Percentiles rank a stretch among this genome's conserved stretches.
Evolutionary conservation across 2,113 vertebrate species (phyloP).

Genomic region (Pterocles burchelli): DNA sequence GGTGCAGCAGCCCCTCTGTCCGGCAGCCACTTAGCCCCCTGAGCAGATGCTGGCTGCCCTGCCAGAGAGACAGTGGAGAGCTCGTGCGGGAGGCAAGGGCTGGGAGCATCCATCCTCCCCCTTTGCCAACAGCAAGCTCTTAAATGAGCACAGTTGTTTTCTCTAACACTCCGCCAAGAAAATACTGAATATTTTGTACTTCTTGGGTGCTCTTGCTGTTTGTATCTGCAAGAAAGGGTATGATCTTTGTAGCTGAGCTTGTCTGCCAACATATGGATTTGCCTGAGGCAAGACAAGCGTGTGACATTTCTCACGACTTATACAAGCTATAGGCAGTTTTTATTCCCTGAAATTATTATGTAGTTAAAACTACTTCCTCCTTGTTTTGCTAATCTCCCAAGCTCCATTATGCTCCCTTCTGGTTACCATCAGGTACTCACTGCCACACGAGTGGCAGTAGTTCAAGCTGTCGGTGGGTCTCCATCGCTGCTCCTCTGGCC

Average conservation of each 20-base stretch:
- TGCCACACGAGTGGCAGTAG: background rate
- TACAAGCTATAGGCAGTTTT: background rate
- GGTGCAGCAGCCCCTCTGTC: background rate
- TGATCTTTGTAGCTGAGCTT: background rate
- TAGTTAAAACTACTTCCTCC: background rate
- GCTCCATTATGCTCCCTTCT: background rate
- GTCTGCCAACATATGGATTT: background rate
- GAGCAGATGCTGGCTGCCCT: background rate
- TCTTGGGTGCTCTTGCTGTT: background rate
- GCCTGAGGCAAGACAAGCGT: background rate
- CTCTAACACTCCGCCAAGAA: background rate
- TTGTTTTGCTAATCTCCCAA: background rate
- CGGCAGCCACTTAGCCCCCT: fast-evolving
- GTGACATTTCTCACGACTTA: background rate
- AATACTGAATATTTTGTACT: background rate
- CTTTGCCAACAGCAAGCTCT: background rate
- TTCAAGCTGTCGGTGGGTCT: fast-evolving
- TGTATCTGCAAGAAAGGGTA: background rate
- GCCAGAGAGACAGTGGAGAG: background rate
- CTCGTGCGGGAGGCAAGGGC: background rate
- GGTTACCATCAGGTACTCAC: background rate
- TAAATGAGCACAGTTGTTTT: constrained; percentile 16
- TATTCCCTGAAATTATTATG: background rate
- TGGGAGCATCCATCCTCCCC: too few relatives aligned
- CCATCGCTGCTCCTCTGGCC: background rate